Percentiles rank a stretch among this genome's conserved stretches.
These are phyloP conservation scores for Dicyrtomina minuta DNA, from an alignment of 2,888 invertebrate genomes.

Conservation along the genomic window DNA sequence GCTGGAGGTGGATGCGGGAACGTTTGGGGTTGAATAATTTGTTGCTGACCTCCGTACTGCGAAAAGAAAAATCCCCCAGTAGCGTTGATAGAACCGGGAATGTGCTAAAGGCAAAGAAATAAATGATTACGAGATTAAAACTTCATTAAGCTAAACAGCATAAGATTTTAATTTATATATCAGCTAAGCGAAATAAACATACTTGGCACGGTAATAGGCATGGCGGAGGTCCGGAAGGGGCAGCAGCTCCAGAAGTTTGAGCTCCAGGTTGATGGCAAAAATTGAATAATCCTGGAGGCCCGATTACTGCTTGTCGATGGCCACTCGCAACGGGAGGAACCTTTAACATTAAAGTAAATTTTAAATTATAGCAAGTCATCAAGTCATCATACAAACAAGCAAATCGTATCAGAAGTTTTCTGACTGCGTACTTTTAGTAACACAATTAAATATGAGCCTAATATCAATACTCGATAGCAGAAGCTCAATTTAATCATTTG, in stretches of 20 bases:
- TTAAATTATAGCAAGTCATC: background rate
- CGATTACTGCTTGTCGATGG: constrained; percentile 34
- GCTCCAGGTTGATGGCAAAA: constrained; percentile 40
- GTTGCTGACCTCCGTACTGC: constrained; percentile 36
- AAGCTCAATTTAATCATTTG: no score
- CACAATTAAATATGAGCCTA: no score
- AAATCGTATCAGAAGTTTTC: no score
- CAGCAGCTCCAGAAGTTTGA: constrained; percentile 30
- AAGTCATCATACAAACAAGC: no score
- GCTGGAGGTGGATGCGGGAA: constrained; percentile 41
- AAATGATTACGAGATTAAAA: no score
- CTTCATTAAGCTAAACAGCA: background rate
- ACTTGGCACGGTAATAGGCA: constrained; percentile 42
- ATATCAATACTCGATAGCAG: no score
- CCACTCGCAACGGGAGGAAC: constrained; percentile 40
- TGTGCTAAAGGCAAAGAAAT: constrained; percentile 27
- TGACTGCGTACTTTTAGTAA: no score
- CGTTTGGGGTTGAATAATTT: constrained; percentile 38
- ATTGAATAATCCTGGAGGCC: constrained; percentile 38
- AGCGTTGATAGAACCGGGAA: constrained; percentile 37
- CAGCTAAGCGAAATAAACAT: background rate
- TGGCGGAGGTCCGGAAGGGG: constrained; percentile 36
- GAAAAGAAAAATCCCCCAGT: constrained; percentile 42
- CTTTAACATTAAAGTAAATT: constrained; percentile 15
- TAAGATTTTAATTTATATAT: background rate